Base-by-base conservation (phyloP, 2,797 vertebrate species). In the Okamejei kenojei region DNA sequence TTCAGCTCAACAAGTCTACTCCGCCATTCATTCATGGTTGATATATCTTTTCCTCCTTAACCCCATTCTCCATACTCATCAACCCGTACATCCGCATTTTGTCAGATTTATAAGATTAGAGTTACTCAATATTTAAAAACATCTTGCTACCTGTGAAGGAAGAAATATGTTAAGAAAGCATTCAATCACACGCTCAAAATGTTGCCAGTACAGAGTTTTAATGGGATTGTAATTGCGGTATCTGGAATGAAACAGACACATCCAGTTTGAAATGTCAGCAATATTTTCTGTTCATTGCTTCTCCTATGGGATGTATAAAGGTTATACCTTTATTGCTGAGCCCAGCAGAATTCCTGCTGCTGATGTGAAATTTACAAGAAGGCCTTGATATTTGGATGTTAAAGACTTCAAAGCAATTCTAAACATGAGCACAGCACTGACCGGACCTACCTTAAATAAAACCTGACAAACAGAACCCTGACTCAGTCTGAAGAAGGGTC, bases 121-220 rank as follows among this genome's bases (percentile, higher is more conserved):
- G 13, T 65, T 32, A 17, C 15, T 32, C 29, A 65, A 17, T 32
- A 17, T 17, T 35, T 26, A 7, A 21, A 32, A 63, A 86, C 7
- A 65, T 88, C 35, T 65, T 84, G 54, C 9, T 58, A 4, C 81
- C 45, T 61, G 23, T 63, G 29, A 63, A 29, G 29, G 2, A 7
- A 63, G 54, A 19, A 63, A 35, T 15, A 65, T 65, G 29, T 63
- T 63, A 88, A 65, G 26, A 11, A n/a, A 26, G 7, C n/a, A 32
- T 88, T 88, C 58, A 88, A 88, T 88, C 84, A 65, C 7, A 88
- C 32, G 1, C 61, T 88, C 58, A 65, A 65, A 88, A 88, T 61
- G 61, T 88, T 65, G 15, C 1, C n/a, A 19, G 65, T 65, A 88
- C 7, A 63, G 54, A 10, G 15, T 32, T 63, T 65, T 65, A 21